Evolutionary conservation across 1,140 invertebrate species (phyloP).

Genomic region (Ptiloglossa arizonensis): DNA sequence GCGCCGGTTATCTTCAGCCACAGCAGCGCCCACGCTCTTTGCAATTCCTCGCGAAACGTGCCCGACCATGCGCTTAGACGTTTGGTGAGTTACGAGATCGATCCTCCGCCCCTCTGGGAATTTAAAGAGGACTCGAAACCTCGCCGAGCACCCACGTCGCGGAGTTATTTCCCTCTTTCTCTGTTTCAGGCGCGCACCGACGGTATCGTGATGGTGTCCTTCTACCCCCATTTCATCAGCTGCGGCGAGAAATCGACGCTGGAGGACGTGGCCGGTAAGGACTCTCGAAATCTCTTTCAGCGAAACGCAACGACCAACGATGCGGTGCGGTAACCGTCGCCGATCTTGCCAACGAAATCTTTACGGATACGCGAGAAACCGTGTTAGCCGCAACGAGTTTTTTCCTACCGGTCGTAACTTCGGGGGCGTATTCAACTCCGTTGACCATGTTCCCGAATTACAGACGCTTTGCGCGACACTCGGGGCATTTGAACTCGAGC

Average conservation of each 20-base stretch:
- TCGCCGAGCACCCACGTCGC: background rate
- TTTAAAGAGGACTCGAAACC: background rate
- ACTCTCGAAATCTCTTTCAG: background rate
- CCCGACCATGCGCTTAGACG: slow-evolving; percentile 90
- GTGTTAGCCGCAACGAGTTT: too few species aligned
- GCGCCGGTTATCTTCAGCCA: slow-evolving; percentile 96
- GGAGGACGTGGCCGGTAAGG: slow-evolving; percentile 87
- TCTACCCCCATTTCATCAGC: slow-evolving; percentile 92
- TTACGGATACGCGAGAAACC: too few species aligned
- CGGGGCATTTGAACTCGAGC: too few species aligned
- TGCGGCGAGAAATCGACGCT: slow-evolving; percentile 89
- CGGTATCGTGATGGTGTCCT: slow-evolving; percentile 95
- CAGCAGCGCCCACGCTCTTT: slow-evolving; percentile 92
- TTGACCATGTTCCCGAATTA: too few species aligned
- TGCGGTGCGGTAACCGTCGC: too few species aligned
- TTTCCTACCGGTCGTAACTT: too few species aligned
- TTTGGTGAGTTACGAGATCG: slow-evolving; percentile 85
- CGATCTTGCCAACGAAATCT: too few species aligned
- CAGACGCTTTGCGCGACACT: too few species aligned
- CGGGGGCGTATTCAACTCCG: too few species aligned
- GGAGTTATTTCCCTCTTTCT: background rate
- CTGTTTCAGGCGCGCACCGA: slow-evolving; percentile 87
- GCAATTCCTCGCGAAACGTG: slow-evolving; percentile 92
- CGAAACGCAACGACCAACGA: background rate
- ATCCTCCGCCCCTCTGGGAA: background rate